Percentiles rank a stretch among this genome's conserved stretches.
Evolutionary conservation across 64 coral and sea anemone genomes (phyloP).

Genomic region (Catalaphyllia jardinei): DNA sequence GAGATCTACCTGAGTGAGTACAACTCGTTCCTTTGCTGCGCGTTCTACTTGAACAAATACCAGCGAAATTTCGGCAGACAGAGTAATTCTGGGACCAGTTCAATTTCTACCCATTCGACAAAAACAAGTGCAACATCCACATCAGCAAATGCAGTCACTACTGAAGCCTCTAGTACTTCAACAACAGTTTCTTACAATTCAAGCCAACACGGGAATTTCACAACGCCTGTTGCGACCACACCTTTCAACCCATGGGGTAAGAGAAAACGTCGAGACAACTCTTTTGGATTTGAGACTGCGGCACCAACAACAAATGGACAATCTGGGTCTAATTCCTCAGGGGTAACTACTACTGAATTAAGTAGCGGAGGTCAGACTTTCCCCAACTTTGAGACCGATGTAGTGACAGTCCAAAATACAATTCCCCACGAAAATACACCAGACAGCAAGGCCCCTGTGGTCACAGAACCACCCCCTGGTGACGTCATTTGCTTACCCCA

Average conservation of each 20-base stretch:
- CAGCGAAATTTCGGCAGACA: constrained; percentile 18
- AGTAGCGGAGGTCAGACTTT: not conserved
- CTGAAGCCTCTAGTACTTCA: not conserved
- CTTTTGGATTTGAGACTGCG: not conserved
- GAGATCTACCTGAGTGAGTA: constrained; percentile 67
- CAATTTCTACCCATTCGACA: not conserved
- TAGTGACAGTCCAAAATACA: not conserved
- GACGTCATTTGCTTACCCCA: constrained; percentile 62
- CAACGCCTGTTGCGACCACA: not conserved
- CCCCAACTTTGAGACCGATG: not conserved
- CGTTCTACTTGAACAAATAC: constrained; percentile 45
- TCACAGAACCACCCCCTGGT: not conserved
- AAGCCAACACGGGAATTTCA: not conserved
- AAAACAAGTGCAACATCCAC: no score
- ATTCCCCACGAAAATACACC: constrained; percentile 41
- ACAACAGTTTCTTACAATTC: not conserved
- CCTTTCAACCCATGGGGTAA: not conserved
- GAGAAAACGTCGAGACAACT: not conserved
- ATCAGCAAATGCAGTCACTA: not conserved
- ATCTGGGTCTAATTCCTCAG: not conserved
- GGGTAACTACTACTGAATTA: not conserved
- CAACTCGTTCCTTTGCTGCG: constrained; percentile 88
- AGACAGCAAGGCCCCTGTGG: constrained; percentile 31
- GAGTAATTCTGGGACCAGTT: not conserved
- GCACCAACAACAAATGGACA: constrained; percentile 36